A percentile compares a stretch with the other conserved stretches of the same genome.
Conservation (phyloP, 1,140 invertebrate genomes). For the Bicyclus anynana region DNA sequence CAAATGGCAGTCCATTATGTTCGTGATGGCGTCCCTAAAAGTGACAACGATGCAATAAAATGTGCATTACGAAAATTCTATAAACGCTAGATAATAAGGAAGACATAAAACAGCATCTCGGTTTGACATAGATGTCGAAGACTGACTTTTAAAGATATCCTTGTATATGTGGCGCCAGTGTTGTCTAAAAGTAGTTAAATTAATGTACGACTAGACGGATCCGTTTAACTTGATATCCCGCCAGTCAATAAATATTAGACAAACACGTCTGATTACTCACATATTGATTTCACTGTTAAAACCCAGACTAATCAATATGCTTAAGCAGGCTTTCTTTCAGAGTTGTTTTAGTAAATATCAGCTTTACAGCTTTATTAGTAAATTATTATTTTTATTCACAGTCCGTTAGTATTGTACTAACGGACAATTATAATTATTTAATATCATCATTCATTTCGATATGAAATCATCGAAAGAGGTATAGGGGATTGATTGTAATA, state of each 20-base stretch:
- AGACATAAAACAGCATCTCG: not conserved
- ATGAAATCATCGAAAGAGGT: too few relatives aligned
- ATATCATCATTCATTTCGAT: too few relatives aligned
- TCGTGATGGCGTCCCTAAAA: not conserved
- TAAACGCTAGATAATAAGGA: not conserved
- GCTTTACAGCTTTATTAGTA: too few relatives aligned
- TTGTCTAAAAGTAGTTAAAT: not conserved
- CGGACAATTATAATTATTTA: too few relatives aligned
- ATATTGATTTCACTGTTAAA: not conserved
- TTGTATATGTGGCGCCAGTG: not conserved
- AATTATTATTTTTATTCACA: too few relatives aligned
- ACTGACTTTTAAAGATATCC: not conserved
- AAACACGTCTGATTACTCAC: not conserved
- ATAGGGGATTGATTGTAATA: too few relatives aligned
- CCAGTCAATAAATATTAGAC: not conserved
- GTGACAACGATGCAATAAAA: not conserved
- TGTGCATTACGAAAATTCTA: not conserved
- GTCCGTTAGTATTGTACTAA: too few relatives aligned
- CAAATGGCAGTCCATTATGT: not conserved
- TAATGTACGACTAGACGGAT: not conserved
- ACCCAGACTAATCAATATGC: too few relatives aligned
- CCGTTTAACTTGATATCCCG: not conserved
- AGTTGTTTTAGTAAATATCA: too few relatives aligned
- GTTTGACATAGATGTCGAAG: not conserved
- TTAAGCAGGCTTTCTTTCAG: too few relatives aligned